Evolutionary conservation across 2,888 invertebrate genomes (phyloP), one percentile per base, ranked within the genome.

Genomic region (Pachydiplax longipennis): DNA sequence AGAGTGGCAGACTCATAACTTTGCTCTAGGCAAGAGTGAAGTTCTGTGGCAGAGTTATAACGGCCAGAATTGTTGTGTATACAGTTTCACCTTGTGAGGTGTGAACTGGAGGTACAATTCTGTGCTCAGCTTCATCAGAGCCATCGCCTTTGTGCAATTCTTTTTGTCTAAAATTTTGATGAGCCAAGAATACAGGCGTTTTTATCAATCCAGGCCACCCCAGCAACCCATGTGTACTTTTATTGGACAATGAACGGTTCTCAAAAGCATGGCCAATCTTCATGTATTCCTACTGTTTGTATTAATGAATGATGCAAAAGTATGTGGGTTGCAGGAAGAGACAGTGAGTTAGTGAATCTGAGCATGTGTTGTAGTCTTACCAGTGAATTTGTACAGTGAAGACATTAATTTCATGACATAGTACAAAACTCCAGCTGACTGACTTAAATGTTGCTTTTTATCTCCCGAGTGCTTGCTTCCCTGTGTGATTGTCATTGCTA

Each of bases 351-450:
- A 91, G 91, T 90, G 83, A 82, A 91, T 87, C 81, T 91, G 90
- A 90, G 90, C 73, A 90, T 90, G 90, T 91, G 90, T 91, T 90
- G 90, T 90, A 91, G 91, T 91, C 91, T 91, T 91, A 91, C 91
- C 91, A 91, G 82, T 91, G 91, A 91, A 90, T 81, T 91, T 90
- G 44, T 91, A 73, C 61, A 87, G 87, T 87, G 87, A 87, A 90
- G 73, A 90, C 58, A 93, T 93, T 94, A 94, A 94, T 93, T 94
- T 94, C 94, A 94, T 93, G 93, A 94, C 93, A 94, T 94, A 94
- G 94, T 94, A 94, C 94, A 94, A 94, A 94, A 93, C 93, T 93
- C 92, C 92, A 92, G 93, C 93, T 93, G 93, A 92, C 93, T 93
- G 93, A 91, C 90, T 90, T 92, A 92, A 92, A 92, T 87, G 87